A percentile compares a stretch with the other conserved stretches of the same genome.
These are phyloP conservation scores for Monochamus saltuarius DNA, from an alignment of 1,140 invertebrate species.

Conservation along the genomic window DNA sequence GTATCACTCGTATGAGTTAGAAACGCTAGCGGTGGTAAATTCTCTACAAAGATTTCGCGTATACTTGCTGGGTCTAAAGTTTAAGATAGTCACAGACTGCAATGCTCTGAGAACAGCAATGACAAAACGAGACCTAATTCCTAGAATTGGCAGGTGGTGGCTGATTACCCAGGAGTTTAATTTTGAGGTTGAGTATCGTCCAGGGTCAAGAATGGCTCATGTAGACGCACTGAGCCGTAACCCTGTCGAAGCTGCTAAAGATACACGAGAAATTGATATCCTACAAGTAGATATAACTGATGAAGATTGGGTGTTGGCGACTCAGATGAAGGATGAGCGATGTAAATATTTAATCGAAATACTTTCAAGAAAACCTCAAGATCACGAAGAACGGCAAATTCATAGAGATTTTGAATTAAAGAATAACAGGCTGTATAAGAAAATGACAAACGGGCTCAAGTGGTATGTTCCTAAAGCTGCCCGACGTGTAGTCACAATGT, in stretches of 20 bases:
- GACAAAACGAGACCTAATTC: constrained; percentile 19
- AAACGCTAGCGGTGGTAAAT: constrained; percentile 47
- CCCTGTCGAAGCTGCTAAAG: neutral
- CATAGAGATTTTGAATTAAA: too few relatives aligned
- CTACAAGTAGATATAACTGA: too few relatives aligned
- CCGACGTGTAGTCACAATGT: too few relatives aligned
- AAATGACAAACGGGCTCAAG: too few relatives aligned
- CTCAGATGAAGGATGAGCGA: too few relatives aligned
- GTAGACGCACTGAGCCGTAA: constrained; percentile 39
- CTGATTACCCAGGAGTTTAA: constrained; percentile 42
- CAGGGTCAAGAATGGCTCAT: constrained; percentile 33
- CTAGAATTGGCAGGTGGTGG: constrained; percentile 42
- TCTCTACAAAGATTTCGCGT: constrained; percentile 48
- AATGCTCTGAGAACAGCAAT: neutral
- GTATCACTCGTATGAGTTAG: constrained; percentile 32
- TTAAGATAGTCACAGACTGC: constrained; percentile 41
- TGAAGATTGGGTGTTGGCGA: too few relatives aligned
- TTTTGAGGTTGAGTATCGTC: constrained; percentile 35
- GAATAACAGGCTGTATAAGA: too few relatives aligned
- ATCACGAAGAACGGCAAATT: too few relatives aligned
- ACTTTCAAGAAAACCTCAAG: too few relatives aligned
- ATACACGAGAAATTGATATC: too few relatives aligned
- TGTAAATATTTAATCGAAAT: too few relatives aligned
- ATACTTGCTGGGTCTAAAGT: constrained; percentile 49
- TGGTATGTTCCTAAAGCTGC: too few relatives aligned